Evolutionary conservation across 2,797 vertebrate species (phyloP), one percentile per base, ranked within the genome.

Genomic region (Phataginus tricuspis): DNA sequence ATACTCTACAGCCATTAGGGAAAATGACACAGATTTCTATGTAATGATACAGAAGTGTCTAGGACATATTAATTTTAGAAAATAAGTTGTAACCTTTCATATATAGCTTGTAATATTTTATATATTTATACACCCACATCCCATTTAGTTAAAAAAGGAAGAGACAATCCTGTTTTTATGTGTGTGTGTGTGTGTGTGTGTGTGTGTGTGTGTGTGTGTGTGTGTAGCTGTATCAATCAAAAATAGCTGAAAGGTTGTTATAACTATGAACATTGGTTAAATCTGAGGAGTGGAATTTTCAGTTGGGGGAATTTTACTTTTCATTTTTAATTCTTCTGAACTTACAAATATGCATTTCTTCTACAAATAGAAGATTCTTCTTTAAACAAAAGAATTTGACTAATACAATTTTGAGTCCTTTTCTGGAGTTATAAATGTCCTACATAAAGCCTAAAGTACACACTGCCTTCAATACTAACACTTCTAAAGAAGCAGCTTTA

Each of bases 251-350:
- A 94, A 86, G 21, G 37, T 37, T 89, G 29, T 93, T 79, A 94
- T 8, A 82, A 59, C 37, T 80, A 45, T 80, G 29, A 95, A 80
- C 15, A 94, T 5, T 61, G 3, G 69, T 92, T 82, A 86, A 91
- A 94, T 39, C 5, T 42, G 13, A 91, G 15, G 7, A 94, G 34
- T 71, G 4, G 15, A 96, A 92, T 83, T 95, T 90, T 79, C 39
- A 77, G 59, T 64, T 95, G 7, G 10, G 31, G 37, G 27, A 92
- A 61, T 84, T 94, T 94, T 85, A 93, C 25, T 61, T 94, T 83
- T 90, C 69, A 77, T 88, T 90, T 97, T 63, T 93, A 90, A 95
- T 82, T 68, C 72, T 82, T 94, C 63, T 80, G 37, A 94, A 94
- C 37, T 84, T 78, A n/a, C 11, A 86, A 95, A 85, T 45, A 92